phyloP scores from a whole-genome alignment of 2,797 vertebrate genomes.

The Chelonia mydas region DNA sequence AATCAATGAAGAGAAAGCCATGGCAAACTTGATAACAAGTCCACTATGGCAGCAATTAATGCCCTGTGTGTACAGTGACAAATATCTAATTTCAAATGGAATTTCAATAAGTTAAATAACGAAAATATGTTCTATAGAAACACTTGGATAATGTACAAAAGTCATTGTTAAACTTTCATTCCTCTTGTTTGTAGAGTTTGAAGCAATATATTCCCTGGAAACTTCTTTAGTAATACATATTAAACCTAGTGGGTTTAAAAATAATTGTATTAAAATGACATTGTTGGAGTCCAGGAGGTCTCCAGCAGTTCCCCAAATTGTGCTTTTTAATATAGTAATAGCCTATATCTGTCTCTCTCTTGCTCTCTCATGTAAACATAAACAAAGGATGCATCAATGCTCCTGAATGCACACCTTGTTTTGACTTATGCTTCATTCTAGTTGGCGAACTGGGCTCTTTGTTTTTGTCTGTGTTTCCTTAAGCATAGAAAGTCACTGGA shows the following conservation, averaged over 20 bases:
- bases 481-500: accelerated
- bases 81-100: conserved; percentile 12
- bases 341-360: background rate
- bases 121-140: background rate
- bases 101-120: background rate
- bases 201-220: background rate
- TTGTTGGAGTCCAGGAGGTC: background rate
- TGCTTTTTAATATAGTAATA: background rate
- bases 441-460: background rate
- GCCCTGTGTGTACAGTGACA: background rate
- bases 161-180: background rate
- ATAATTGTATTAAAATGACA: background rate
- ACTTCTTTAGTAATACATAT: background rate
- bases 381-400: background rate
- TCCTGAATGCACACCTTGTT: background rate
- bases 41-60: conserved; percentile 38
- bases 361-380: background rate
- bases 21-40: background rate
- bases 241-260: background rate
- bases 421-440: background rate
- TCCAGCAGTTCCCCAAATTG: background rate
- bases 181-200: background rate
- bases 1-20: background rate
- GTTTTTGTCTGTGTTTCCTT: background rate
- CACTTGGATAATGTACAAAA: background rate